Conservation (phyloP, 2,888 invertebrate genomes). For the Stegophylla sp. region DNA sequence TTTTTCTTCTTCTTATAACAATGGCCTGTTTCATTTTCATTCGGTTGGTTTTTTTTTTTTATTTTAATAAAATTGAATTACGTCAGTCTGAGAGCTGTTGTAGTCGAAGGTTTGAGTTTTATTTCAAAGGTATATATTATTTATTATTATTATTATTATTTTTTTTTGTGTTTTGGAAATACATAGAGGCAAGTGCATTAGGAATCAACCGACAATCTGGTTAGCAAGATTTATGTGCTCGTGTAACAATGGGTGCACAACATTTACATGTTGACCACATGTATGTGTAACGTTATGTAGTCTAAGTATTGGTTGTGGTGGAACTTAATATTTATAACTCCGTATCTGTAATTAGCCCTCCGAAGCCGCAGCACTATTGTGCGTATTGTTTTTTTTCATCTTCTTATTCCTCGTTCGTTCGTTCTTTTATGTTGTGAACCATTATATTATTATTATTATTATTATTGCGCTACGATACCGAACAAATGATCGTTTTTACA, state of each 20-base stretch:
- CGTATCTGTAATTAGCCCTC: constrained; percentile 46
- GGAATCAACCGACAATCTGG: constrained; percentile 39
- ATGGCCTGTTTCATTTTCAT: too few relatives aligned
- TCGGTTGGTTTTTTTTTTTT: too few relatives aligned
- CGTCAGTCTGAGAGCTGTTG: not conserved
- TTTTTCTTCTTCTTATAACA: too few relatives aligned
- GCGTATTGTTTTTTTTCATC: not conserved
- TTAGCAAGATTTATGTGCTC: constrained; percentile 42
- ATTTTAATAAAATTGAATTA: too few relatives aligned
- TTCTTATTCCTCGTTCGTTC: not conserved
- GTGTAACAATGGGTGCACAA: constrained; percentile 39
- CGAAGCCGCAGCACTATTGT: constrained; percentile 31
- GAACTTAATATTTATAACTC: constrained; percentile 45
- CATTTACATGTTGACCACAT: constrained; percentile 38
- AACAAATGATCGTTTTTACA: constrained; percentile 34
- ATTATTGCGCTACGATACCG: constrained; percentile 2
- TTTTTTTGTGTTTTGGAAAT: not conserved
- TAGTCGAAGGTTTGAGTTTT: not conserved
- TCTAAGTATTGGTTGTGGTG: constrained; percentile 32
- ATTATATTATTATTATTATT: too few relatives aligned
- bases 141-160: too few relatives aligned
- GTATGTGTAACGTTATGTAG: constrained; percentile 1
- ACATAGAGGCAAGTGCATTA: not conserved
- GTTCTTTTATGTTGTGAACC: not conserved
- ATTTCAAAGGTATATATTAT: not conserved